Conservation (phyloP, 2,113 vertebrate species). For the Triplophysa rosa region DNA sequence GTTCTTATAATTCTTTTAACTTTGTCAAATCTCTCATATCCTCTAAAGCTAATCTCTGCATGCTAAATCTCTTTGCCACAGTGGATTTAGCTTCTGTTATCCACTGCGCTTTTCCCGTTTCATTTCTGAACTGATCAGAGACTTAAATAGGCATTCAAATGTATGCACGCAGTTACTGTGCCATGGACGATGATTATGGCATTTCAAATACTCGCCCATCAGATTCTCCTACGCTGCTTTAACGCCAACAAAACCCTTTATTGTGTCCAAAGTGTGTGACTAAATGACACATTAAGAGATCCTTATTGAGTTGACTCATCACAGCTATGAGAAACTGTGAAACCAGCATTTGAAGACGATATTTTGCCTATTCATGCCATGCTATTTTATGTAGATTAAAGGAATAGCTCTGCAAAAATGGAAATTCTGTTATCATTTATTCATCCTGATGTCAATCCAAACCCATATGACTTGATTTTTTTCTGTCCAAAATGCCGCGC, state of each 20-base stretch:
- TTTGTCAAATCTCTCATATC: constrained; percentile 9
- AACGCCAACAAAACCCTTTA: background rate
- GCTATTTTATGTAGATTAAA: background rate
- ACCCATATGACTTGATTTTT: no score
- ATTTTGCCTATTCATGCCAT: background rate
- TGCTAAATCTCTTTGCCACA: constrained; percentile 11
- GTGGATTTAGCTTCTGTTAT: constrained; percentile 13
- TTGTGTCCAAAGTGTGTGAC: background rate
- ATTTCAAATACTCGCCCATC: background rate
- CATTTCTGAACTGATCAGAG: constrained; percentile 1
- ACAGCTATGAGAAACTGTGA: background rate
- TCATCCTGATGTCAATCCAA: no score
- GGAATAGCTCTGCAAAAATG: no score
- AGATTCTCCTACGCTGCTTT: background rate
- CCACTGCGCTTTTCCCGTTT: background rate
- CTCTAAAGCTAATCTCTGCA: constrained; percentile 8
- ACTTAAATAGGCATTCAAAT: background rate
- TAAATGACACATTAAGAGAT: background rate
- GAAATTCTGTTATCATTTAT: no score
- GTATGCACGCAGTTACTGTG: background rate
- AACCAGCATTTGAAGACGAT: background rate
- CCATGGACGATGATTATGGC: background rate
- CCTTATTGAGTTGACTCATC: background rate
- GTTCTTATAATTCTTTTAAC: constrained; percentile 4
- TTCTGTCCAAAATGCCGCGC: no score